These are phyloP conservation scores for Caradrina kadenii DNA, from an alignment of 2,888 invertebrate species.

Conservation along the genomic window DNA sequence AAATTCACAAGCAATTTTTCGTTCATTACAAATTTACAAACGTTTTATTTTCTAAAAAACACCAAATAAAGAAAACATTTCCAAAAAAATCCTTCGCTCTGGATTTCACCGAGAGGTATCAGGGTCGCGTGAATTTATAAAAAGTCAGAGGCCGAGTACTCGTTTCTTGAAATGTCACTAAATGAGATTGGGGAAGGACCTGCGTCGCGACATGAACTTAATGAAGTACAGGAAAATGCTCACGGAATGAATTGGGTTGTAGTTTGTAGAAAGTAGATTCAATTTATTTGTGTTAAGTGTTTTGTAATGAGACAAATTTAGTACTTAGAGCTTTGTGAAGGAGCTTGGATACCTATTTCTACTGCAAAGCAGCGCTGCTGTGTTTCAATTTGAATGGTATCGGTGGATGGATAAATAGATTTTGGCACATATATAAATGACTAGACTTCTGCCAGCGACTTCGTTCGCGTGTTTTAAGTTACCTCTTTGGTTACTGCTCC, in stretches of 20 bases:
- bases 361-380: too few species aligned
- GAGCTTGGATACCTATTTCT: too few species aligned
- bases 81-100: background rate
- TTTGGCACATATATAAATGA: too few species aligned
- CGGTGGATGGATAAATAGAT: too few species aligned
- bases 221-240: slow-evolving; percentile 40
- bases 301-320: too few species aligned
- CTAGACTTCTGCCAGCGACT: too few species aligned
- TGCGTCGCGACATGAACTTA: slow-evolving; percentile 30
- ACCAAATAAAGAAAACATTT: background rate
- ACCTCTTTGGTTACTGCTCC: too few species aligned
- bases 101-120: slow-evolving; percentile 20
- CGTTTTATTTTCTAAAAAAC: background rate
- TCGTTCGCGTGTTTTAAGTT: too few species aligned
- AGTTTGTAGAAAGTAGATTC: background rate
- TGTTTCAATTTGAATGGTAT: too few species aligned
- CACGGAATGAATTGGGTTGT: background rate
- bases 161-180: slow-evolving; percentile 42
- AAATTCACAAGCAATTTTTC: too few species aligned
- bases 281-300: background rate
- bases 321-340: too few species aligned
- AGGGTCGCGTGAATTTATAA: slow-evolving; percentile 52
- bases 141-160: slow-evolving; percentile 22
- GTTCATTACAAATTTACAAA: background rate
- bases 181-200: slow-evolving; percentile 51